Evolutionary conservation across 2,888 invertebrate genomes (phyloP).

Genomic region (Portevinia maculata): DNA sequence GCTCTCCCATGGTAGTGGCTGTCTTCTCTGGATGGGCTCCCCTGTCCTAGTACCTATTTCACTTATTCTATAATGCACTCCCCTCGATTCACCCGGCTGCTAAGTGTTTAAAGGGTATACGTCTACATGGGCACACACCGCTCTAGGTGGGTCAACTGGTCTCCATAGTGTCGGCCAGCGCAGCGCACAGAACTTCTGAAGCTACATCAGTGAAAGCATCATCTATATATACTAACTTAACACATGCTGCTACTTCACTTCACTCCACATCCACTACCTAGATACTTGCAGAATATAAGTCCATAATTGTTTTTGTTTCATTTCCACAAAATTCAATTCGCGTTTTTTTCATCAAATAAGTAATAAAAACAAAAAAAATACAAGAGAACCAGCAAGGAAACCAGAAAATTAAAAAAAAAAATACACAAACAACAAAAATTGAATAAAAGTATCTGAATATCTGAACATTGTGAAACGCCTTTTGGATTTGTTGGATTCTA

Average conservation of each 20-base stretch:
- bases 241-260: background rate
- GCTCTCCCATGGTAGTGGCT: background rate
- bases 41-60: background rate
- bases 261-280: background rate
- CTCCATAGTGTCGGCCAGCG: slow-evolving; percentile 58
- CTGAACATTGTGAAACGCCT: slow-evolving; percentile 29
- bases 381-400: slow-evolving; percentile 8
- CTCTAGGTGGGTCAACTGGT: slow-evolving; percentile 60
- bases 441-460: slow-evolving; percentile 48
- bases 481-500: slow-evolving; percentile 44
- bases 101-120: background rate
- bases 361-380: background rate
- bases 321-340: slow-evolving; percentile 45
- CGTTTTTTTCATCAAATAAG: slow-evolving; percentile 2
- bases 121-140: background rate
- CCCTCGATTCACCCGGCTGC: background rate
- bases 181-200: slow-evolving; percentile 39
- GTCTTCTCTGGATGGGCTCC: background rate
- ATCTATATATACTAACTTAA: slow-evolving; percentile 5
- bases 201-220: slow-evolving; percentile 59
- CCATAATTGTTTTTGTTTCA: slow-evolving; percentile 37
- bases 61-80: background rate
- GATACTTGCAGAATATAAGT: slow-evolving; percentile 3
- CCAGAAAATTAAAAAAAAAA: background rate
- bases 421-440: slow-evolving; percentile 4